Base-by-base conservation (phyloP, 1,140 invertebrate species). In the Dysdera silvatica region DNA sequence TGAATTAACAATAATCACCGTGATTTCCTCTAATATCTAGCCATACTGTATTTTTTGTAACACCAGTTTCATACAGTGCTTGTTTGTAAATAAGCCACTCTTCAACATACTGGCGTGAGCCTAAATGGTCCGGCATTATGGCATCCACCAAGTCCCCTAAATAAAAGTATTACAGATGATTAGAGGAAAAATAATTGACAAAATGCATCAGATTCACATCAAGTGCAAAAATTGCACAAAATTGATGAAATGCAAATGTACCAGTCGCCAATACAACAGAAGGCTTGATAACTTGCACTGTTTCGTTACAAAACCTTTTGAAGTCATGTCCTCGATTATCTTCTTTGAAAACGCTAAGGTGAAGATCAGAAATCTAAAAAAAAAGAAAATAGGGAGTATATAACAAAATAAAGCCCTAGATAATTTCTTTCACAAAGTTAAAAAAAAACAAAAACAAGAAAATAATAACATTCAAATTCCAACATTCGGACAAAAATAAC, bases 11-110 rank as follows among this genome's bases (percentile, higher is more conserved):
- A 18, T 48, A 67, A 69, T 74, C 80, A 93, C 91, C 92, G 84
- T 96, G 93, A 82, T 96, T 96, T 75, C 93, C 93, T 76, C 91
- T 80, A 60, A 94, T 87, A 78, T 95, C 93, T 45, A 95, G 77
- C 91, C 91, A 95, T 10, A 82, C 77, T 4, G 88, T 89, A 73
- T 82, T 84, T 48, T 84, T 78, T 32, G 75, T 76, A 23, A 90
- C 80, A 67, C 84, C 80, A 63, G 82, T 84, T 64, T 86, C 81
- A 37, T 83, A 79, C 28, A 95, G 77, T 65, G 87, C 80, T 69
- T 85, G 79, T 65, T 82, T 78, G 75, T 96, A 96, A 68, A 83
- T 79, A 63, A 84, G 73, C 92, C 92, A 96, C 80, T 96, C 93
- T 71, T 84, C 81, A 69, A 85, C 75, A 70, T 84, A 85, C 78